Base-by-base conservation (phyloP, 2,113 vertebrate species). In the Heterochromis multidens region DNA sequence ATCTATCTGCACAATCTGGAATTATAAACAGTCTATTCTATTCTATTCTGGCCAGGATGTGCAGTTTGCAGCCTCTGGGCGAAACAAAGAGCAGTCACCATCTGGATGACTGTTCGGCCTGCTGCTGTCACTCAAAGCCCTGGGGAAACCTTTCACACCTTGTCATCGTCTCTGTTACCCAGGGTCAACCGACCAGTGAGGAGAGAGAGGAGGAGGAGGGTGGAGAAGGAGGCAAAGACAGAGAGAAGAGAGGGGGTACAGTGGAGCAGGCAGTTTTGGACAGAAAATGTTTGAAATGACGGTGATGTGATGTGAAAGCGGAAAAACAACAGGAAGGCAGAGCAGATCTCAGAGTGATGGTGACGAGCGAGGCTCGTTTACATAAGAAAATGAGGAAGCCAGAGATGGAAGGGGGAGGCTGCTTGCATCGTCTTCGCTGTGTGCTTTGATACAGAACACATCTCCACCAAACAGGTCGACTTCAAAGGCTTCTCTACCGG, bases 91-190 rank as follows among this genome's bases (percentile, higher is more conserved):
- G 79, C 87, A 85, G 82, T 74, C 85, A 54, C 84, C 90, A 85
- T 84, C 84, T 87, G 88, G 81, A 43, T 52, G 72, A 60, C 61
- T 86, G 80, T 52, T 57, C 9, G 65, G 33, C 56, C 72, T 52
- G 82, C 37, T 57, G 72, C 79, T 85, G 84, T 85, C 88, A 87
- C 82, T 92, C 65, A 70, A 27, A 83, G 77, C 62, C 84, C 85
- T 37, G 25, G 61, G 87, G 80, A 87, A 83, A 74, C 58, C 88
- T 81, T 72, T 88, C 87, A 89, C 86, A 84, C 88, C 79, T 88
- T 83, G 63, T 90, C 88, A 79, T 87, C 72, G n/a, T 81, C 85
- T 83, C 80, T 6, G 80, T 87, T 89, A 86, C 63, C 74, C 63
- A 5, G 82, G 80, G 80, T 83, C 79, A 82, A 49, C 33, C 1